Percentiles rank a stretch among this genome's conserved stretches.
Conservation (phyloP, 2,797 vertebrate species). For the Sebastes cheni region DNA sequence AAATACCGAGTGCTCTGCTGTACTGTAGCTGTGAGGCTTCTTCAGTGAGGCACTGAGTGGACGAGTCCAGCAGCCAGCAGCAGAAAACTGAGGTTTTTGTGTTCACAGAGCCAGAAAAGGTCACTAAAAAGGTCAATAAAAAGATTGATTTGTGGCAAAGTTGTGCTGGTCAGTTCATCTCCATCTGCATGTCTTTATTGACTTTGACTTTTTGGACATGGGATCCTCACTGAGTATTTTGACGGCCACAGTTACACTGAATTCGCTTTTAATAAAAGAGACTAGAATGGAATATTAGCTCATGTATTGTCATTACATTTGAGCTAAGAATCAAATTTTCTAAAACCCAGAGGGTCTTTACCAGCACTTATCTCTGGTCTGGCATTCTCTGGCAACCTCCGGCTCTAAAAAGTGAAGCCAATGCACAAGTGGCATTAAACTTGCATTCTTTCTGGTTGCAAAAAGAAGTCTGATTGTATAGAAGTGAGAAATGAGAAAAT, state of each 20-base stretch:
- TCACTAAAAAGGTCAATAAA: neutral
- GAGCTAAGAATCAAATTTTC: neutral
- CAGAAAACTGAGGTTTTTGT: slow-evolving; percentile 1
- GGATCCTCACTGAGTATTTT: neutral
- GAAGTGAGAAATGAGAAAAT: too few relatives aligned
- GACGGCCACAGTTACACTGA: neutral
- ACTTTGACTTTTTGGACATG: neutral
- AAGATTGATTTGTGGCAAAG: neutral
- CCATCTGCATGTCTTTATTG: neutral
- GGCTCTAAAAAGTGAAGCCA: too few relatives aligned
- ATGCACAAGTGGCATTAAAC: too few relatives aligned
- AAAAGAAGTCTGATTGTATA: too few relatives aligned
- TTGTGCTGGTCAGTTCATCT: neutral
- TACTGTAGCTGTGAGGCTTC: slow-evolving; percentile 17
- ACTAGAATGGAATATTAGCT: neutral
- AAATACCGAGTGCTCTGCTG: neutral
- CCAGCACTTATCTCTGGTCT: neutral
- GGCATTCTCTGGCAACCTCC: too few relatives aligned
- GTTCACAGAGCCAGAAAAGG: neutral
- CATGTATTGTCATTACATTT: neutral
- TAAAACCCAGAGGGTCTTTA: neutral
- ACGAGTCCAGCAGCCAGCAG: slow-evolving; percentile 14
- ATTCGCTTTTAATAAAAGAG: neutral
- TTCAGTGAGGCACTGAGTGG: neutral
- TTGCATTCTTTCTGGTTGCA: too few relatives aligned